Percentiles rank a stretch among this genome's conserved stretches.
Evolutionary conservation across 1,140 invertebrate genomes (phyloP).

Genomic region (Antheraea pernyi): DNA sequence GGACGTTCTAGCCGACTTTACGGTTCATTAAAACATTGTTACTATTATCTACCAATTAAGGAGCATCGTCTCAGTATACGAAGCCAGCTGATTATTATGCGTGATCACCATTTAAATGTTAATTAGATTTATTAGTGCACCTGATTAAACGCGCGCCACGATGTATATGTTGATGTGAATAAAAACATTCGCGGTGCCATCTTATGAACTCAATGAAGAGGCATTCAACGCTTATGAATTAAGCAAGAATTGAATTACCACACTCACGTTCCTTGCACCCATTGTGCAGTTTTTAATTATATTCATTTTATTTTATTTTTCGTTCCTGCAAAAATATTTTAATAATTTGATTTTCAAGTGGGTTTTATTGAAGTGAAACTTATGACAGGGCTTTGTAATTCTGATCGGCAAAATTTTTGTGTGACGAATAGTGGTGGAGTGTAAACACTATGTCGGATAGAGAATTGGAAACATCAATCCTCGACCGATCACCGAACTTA

Average conservation of each 20-base stretch:
- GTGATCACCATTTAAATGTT: slow-evolving; percentile 76
- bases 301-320: too few relatives aligned
- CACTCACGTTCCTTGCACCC: neutral
- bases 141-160: slow-evolving; percentile 55
- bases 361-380: too few relatives aligned
- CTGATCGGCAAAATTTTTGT: too few relatives aligned
- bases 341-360: too few relatives aligned
- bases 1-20: slow-evolving; percentile 51
- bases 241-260: slow-evolving; percentile 9
- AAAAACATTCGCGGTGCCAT: slow-evolving; percentile 28
- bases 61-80: slow-evolving; percentile 58
- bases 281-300: neutral
- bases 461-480: too few relatives aligned
- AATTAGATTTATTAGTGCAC: slow-evolving; percentile 70
- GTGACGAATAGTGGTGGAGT: too few relatives aligned
- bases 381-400: too few relatives aligned
- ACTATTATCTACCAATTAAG: slow-evolving; percentile 70
- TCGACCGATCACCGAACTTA: too few relatives aligned
- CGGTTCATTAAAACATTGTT: slow-evolving; percentile 54
- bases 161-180: slow-evolving; percentile 33
- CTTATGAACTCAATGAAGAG: slow-evolving; percentile 24
- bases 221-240: slow-evolving; percentile 28
- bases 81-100: slow-evolving; percentile 72
- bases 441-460: too few relatives aligned
- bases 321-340: too few relatives aligned